Evolutionary conservation across 1,140 invertebrate species (phyloP), one percentile per base, ranked within the genome.

Genomic region (Hestina assimilis): DNA sequence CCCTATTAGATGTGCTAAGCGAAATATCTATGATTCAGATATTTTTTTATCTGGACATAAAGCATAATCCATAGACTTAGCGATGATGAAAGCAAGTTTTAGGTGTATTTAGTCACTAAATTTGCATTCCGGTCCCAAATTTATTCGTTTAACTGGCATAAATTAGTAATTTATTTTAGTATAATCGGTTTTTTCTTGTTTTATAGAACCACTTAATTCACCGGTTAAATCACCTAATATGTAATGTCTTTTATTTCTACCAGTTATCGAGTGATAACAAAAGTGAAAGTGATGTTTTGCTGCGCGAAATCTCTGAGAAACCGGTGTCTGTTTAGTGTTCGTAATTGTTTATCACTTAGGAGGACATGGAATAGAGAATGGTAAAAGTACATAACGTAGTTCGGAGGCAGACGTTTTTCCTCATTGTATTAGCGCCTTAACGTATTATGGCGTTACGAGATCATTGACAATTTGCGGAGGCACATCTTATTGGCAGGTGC

Each of bases 401-500:
- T 14, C 19, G 15, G 24, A 50, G 21, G 21, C 31, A 15, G n/a
- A n/a, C n/a, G n/a, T n/a, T n/a, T n/a, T n/a, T n/a, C n/a, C n/a
- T n/a, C n/a, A n/a, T n/a, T n/a, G n/a, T 40, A 38, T 38, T 38
- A 11, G 33, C 15, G 1, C 45, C 20, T 46, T 48, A 41, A 42
- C 19, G 24, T 24, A 50, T 28, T 56, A 31, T 71, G 72, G 63
- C 74, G 72, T 70, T 72, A 63, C 69, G 69, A 61, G 64, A 60
- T 65, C 56, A 64, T 66, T 64, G 63, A 68, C 62, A 77, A 77
- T 83, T 77, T 76, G 82, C 78, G 68, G 67, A 75, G 67, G 67
- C 70, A 74, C 70, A 71, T 75, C 75, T 79, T 70, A 41, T 70
- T 62, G 69, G 65, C 81, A 80, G 81, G 78, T 82, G 83, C 76